These are phyloP conservation scores for Gerris buenoi DNA, from an alignment of 1,140 invertebrate species.

Conservation along the genomic window DNA sequence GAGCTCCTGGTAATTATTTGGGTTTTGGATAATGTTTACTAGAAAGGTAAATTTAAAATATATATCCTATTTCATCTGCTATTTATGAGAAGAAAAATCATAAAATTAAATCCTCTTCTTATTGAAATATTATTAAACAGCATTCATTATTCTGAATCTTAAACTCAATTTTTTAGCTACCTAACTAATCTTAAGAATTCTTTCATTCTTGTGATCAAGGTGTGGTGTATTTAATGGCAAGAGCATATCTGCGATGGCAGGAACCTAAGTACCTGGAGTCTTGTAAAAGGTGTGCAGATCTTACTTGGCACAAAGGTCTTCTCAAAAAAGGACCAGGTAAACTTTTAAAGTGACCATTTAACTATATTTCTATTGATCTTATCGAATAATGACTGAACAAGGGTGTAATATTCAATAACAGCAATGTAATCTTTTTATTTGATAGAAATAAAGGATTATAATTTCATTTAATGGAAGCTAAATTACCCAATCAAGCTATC, in stretches of 20 bases:
- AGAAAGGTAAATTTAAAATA: background rate
- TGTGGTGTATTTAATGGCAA: slow-evolving; percentile 62
- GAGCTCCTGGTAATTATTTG: slow-evolving; percentile 46
- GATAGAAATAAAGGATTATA: no score
- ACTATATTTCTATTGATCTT: background rate
- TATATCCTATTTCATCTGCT: background rate
- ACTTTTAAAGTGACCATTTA: background rate
- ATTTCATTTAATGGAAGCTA: no score
- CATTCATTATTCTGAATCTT: background rate
- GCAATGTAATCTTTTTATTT: background rate
- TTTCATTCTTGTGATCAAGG: slow-evolving; percentile 37
- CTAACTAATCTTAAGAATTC: background rate
- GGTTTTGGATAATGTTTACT: slow-evolving; percentile 2
- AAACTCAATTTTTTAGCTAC: background rate
- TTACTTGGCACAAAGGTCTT: slow-evolving; percentile 65
- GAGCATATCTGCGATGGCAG: slow-evolving; percentile 57
- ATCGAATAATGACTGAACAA: background rate
- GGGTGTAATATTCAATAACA: background rate
- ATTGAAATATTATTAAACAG: background rate
- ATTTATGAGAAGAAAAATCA: background rate
- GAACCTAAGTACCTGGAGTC: slow-evolving; percentile 57
- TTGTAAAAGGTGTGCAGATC: slow-evolving; percentile 49
- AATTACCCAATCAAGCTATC: no score
- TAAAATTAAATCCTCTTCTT: background rate
- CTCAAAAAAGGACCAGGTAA: slow-evolving; percentile 57